phyloP scores from a whole-genome alignment of 2,888 invertebrate species.

The Drosophila leonis region DNA sequence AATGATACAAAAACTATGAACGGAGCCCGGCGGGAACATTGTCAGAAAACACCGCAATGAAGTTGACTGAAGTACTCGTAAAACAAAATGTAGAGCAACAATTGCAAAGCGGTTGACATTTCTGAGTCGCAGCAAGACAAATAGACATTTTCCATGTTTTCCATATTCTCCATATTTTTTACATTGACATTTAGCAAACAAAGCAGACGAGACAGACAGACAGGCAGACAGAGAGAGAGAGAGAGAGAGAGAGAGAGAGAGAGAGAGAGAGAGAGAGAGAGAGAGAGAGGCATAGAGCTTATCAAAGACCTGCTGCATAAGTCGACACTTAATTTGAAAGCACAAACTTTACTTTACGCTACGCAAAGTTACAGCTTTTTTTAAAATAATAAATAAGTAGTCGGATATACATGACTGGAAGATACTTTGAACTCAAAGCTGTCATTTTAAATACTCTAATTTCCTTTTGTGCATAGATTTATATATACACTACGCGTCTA shows the following conservation, averaged over 20 bases:
- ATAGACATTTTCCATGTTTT: conserved; percentile 29
- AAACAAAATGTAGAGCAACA: conserved; percentile 34
- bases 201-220: background rate
- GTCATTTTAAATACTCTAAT: background rate
- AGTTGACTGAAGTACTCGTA: conserved; percentile 19
- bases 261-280: background rate
- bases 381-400: background rate
- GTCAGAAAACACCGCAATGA: conserved; percentile 34
- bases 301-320: conserved; percentile 17
- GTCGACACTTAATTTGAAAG: background rate
- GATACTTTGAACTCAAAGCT: background rate
- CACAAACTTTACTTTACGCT: background rate
- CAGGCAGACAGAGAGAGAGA: too few species aligned
- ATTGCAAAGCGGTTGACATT: conserved; percentile 25
- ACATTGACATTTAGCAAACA: conserved; percentile 5
- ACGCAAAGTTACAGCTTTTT: background rate
- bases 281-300: background rate
- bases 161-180: conserved; percentile 18
- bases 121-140: conserved; percentile 17
- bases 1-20: conserved; percentile 66
- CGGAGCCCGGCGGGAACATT: conserved; percentile 21
- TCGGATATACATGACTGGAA: background rate
- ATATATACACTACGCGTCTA: too few species aligned
- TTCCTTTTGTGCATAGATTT: background rate
- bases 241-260: background rate